Conservation (phyloP, 1,140 invertebrate species). For the Drosophila asahinai region DNA sequence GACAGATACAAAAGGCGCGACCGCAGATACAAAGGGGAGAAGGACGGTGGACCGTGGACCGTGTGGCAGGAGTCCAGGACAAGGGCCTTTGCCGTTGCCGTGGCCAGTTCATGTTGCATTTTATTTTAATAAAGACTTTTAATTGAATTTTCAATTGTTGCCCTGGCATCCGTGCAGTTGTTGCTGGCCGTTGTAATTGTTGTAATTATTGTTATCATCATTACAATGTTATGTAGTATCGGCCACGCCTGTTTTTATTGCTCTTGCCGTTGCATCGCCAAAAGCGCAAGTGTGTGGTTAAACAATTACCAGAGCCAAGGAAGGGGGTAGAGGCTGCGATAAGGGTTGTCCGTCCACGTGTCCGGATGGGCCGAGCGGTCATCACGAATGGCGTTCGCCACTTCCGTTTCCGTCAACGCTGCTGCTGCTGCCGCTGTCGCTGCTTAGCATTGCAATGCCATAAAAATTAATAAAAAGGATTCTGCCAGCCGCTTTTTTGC, state of each 20-base stretch:
- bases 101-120: constrained; percentile 65
- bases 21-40: constrained; percentile 41
- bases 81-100: constrained; percentile 45
- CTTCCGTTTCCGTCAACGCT: constrained; percentile 67
- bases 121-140: constrained; percentile 84
- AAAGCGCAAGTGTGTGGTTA: constrained; percentile 74
- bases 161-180: constrained; percentile 39
- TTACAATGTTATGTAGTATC: constrained; percentile 67
- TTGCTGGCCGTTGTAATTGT: constrained; percentile 52
- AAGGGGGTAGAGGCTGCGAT: constrained; percentile 15
- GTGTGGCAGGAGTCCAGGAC: constrained; percentile 13
- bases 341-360: constrained; percentile 30
- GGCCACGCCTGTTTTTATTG: constrained; percentile 31
- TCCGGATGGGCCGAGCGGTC: constrained; percentile 22
- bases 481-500: constrained; percentile 26
- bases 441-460: constrained; percentile 63
- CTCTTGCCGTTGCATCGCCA: constrained; percentile 29
- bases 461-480: constrained; percentile 52
- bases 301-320: constrained; percentile 58
- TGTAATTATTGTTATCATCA: constrained; percentile 70
- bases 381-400: constrained; percentile 75
- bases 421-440: constrained; percentile 6
- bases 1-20: constrained; percentile 60
- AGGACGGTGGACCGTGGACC: constrained; percentile 1
- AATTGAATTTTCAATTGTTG: constrained; percentile 84